phyloP scores from a whole-genome alignment of 1,140 invertebrate species.

The Bombus fervidus region DNA sequence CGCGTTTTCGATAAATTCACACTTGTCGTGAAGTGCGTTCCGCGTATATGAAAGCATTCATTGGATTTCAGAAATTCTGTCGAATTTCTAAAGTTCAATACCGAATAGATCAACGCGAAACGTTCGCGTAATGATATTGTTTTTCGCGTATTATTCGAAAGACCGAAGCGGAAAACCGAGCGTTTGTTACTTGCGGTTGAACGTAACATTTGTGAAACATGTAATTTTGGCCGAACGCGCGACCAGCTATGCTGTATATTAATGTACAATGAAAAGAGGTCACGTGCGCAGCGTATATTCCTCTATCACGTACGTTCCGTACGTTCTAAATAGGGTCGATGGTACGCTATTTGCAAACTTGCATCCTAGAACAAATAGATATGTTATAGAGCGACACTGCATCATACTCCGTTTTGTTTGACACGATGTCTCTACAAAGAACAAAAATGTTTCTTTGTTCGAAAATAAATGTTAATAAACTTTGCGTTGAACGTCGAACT shows the following conservation, averaged over 20 bases:
- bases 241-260: constrained; percentile 53
- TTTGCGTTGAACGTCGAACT: background rate
- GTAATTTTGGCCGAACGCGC: constrained; percentile 44
- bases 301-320: constrained; percentile 27
- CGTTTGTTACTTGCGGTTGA: constrained; percentile 43
- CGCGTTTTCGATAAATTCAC: constrained; percentile 11
- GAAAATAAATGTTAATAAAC: background rate
- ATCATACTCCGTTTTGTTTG: background rate
- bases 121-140: background rate
- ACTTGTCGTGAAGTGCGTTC: background rate
- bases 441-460: background rate
- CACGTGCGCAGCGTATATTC: constrained; percentile 42
- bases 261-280: constrained; percentile 47
- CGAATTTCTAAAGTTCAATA: constrained; percentile 16
- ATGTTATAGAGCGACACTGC: constrained; percentile 31
- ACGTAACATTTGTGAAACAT: constrained; percentile 49
- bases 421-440: background rate
- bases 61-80: background rate
- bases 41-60: background rate
- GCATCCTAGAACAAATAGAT: constrained; percentile 67
- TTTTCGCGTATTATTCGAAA: constrained; percentile 13
- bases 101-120: background rate
- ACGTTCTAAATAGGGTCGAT: constrained; percentile 51
- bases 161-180: background rate
- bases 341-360: constrained; percentile 65